These are phyloP conservation scores for Cyclina sinensis DNA, from an alignment of 1,140 invertebrate species.

Conservation along the genomic window DNA sequence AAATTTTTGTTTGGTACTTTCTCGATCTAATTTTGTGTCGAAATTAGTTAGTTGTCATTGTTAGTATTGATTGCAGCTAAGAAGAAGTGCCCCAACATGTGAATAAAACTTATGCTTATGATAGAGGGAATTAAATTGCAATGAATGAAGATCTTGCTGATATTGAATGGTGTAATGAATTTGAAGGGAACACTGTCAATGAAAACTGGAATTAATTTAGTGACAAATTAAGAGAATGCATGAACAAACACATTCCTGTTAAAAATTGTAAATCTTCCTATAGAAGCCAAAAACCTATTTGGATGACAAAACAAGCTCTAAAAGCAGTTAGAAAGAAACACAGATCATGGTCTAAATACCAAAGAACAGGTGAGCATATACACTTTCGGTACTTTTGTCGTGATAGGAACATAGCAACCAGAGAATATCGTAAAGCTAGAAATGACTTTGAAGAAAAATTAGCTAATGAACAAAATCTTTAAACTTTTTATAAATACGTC, in stretches of 20 bases:
- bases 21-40: no score
- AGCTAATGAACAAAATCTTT: not conserved
- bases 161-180: no score
- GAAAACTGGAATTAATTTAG: no score
- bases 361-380: constrained; percentile 2
- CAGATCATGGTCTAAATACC: not conserved
- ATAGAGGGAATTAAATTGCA: no score
- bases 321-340: constrained; percentile 12
- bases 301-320: constrained; percentile 10
- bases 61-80: no score
- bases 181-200: no score
- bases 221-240: not conserved
- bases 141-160: no score
- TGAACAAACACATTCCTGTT: constrained; percentile 18
- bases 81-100: no score
- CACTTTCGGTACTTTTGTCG: constrained; percentile 12
- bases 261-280: not conserved
- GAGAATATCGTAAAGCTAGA: constrained; percentile 23
- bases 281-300: not conserved
- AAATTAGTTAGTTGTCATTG: no score
- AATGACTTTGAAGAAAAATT: constrained; percentile 7
- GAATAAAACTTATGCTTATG: no score
- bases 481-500: constrained; percentile 30
- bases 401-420: not conserved
- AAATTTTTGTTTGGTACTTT: no score